Evolutionary conservation across 2,113 vertebrate genomes (phyloP), one percentile per base, ranked within the genome.

Genomic region (Rhineura floridana): DNA sequence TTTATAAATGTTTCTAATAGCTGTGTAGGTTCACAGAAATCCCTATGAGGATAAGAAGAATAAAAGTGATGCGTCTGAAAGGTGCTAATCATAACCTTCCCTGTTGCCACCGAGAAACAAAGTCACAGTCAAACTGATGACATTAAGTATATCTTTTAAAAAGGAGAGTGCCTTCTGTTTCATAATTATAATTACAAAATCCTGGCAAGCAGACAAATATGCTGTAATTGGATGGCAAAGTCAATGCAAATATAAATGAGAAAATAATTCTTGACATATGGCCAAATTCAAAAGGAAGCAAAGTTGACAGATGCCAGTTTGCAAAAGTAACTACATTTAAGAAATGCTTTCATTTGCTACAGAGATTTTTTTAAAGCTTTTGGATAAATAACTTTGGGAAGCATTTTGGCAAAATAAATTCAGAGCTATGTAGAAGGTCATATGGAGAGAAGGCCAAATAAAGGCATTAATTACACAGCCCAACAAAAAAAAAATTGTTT

Each of bases 281-380:
- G 88, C 88, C 90, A 92, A n/a, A 6, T 36, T 81, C 70, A 59
- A 92, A 70, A 88, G 70, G 70, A 94, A 94, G 81, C 50, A 84
- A 92, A 42, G 81, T 86, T 88, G 75, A 25, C 50, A 88, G 88
- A 87, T 87, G 92, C 91, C 89, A 95, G 44, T 84, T 86, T 88
- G 83, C 89, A 89, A 93, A 89, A 88, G 25, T 80, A 78, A 85
- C 84, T 83, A 59, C n/a, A 92, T 67, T 77, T 90, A 0, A 21
- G 89, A 94, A 94, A 94, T 93, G 85, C 91, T 86, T 84, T 87
- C 83, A 87, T 90, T 91, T 84, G 87, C 78, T 36, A 50, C 70
- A 62, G 52, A 93, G 3, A 80, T 87, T 69, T 69, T 84, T 39
- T n/a, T 39, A 5, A 28, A 12, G 44, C 6, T 19, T 2, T 89